Conservation (phyloP, 2,888 invertebrate genomes). For the Lasioglossum lativentre region DNA sequence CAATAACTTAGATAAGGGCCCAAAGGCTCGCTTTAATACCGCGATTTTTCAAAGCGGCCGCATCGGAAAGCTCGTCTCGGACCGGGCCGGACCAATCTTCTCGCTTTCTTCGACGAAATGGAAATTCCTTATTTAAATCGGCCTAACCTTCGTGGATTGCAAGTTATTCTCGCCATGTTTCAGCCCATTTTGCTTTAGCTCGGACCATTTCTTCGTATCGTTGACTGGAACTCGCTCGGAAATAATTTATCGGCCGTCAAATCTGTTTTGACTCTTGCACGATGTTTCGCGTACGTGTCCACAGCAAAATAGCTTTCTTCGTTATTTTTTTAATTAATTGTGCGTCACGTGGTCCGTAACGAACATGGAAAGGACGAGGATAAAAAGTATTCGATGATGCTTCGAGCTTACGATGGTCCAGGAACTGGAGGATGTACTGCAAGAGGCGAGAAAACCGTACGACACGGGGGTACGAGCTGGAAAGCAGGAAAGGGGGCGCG, state of each 20-base stretch:
- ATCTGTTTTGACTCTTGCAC: not conserved
- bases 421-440: not conserved
- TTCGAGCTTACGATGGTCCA: not conserved
- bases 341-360: too few relatives aligned
- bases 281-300: not conserved
- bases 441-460: not conserved
- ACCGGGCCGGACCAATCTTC: conserved; percentile 36
- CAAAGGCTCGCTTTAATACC: conserved; percentile 72
- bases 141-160: not conserved
- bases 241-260: not conserved
- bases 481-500: conserved; percentile 19
- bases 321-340: not conserved
- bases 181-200: not conserved
- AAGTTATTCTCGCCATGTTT: not conserved
- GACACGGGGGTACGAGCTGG: not conserved
- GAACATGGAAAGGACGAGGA: too few relatives aligned
- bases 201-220: not conserved
- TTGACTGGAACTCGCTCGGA: not conserved
- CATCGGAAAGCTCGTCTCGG: conserved; percentile 50
- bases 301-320: not conserved
- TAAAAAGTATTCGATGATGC: not conserved
- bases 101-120: not conserved
- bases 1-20: conserved; percentile 78
- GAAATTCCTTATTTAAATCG: conserved; percentile 17
- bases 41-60: conserved; percentile 69